Conservation (phyloP, 2,797 vertebrate species). For the Muscicapa comitata region DNA sequence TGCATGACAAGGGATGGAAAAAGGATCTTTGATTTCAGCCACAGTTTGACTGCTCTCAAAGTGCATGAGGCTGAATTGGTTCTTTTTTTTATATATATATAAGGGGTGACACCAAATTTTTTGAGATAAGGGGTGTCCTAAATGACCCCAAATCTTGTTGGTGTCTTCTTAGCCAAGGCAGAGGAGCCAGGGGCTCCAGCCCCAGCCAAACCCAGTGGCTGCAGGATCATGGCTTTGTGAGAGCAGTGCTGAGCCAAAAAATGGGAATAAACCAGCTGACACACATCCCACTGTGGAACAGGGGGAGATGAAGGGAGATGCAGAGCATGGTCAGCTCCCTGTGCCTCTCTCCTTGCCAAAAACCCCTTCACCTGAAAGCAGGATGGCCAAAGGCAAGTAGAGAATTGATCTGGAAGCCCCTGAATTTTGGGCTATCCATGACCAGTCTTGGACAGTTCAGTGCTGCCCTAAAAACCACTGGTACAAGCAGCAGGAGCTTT, state of each 20-base stretch:
- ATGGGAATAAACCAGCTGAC: background rate
- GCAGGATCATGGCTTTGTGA: background rate
- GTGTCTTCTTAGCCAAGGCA: background rate
- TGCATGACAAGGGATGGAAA: background rate
- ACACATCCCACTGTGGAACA: background rate
- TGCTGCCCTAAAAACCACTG: background rate
- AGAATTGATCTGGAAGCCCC: background rate
- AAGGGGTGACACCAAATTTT: background rate
- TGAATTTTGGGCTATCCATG: background rate
- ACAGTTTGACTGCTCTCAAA: background rate
- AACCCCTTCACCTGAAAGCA: background rate
- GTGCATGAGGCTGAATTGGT: fast-evolving
- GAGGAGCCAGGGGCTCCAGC: background rate
- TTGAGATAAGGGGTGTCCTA: background rate
- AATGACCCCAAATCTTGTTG: background rate
- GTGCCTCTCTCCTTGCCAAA: background rate
- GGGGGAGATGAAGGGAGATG: background rate
- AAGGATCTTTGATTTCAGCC: background rate
- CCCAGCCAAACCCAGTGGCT: background rate
- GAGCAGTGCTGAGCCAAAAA: background rate
- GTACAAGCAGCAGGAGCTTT: background rate
- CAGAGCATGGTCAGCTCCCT: background rate
- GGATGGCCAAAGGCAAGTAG: background rate
- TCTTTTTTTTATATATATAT: background rate
- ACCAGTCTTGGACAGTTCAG: background rate